Evolutionary conservation across 1,140 invertebrate genomes (phyloP).

Genomic region (Apis dorsata): DNA sequence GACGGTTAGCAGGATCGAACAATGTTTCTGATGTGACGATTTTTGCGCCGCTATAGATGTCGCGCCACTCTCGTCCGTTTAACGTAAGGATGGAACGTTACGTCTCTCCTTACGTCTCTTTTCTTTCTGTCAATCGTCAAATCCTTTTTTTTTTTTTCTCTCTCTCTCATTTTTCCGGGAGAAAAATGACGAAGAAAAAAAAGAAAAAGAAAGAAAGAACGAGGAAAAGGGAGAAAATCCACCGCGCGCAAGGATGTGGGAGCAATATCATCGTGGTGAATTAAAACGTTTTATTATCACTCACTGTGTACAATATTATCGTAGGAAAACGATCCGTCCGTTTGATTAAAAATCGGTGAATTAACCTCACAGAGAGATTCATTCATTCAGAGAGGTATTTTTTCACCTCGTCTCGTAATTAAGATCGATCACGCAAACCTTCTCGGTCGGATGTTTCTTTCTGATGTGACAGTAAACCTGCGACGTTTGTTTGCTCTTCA

Average conservation of each 20-base stretch:
- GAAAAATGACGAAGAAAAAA: neutral
- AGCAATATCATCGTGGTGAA: neutral
- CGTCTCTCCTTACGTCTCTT: no score
- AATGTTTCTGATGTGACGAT: neutral
- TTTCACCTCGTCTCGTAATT: constrained; percentile 11
- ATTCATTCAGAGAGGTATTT: no score
- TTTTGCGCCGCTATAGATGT: no score
- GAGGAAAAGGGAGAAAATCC: no score
- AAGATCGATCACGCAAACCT: constrained; percentile 63
- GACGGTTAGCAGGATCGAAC: neutral
- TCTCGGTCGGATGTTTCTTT: constrained; percentile 64
- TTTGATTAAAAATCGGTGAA: constrained; percentile 14
- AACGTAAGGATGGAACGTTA: no score
- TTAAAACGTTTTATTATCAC: constrained; percentile 35
- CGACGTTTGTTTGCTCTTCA: constrained; percentile 89
- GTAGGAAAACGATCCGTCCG: no score
- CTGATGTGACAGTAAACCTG: constrained; percentile 87
- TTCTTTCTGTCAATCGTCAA: no score
- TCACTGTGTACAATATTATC: neutral
- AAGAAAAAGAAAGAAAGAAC: no score
- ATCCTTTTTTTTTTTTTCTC: no score
- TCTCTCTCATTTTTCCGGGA: neutral
- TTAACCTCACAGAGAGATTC: no score
- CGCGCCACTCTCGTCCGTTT: no score
- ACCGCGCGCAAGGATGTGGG: neutral